Evolutionary conservation across 2,888 invertebrate species (phyloP).

Genomic region (Drosophila pegasa): DNA sequence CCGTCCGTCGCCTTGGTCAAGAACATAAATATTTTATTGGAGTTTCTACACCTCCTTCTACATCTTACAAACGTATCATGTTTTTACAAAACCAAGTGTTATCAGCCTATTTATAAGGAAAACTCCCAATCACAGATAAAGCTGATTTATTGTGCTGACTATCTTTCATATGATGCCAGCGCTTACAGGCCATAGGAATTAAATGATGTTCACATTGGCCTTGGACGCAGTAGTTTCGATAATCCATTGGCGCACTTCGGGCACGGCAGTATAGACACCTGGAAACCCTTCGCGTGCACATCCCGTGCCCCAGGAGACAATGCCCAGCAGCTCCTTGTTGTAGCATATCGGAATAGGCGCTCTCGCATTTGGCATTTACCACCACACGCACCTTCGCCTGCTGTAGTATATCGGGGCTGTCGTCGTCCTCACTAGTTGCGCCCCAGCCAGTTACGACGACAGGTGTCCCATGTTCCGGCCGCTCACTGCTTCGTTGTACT

Average conservation of each 20-base stretch:
- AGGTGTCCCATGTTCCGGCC: constrained; percentile 48
- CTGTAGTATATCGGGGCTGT: constrained; percentile 61
- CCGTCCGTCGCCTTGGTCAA: too few relatives aligned
- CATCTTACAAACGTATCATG: too few relatives aligned
- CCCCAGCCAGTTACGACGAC: constrained; percentile 81
- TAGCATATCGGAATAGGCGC: constrained; percentile 51
- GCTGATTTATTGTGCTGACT: constrained; percentile 5
- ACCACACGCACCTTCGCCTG: constrained; percentile 78
- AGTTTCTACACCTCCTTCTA: too few relatives aligned
- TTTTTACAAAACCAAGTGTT: too few relatives aligned
- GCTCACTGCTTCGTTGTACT: constrained; percentile 81
- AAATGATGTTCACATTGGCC: constrained; percentile 48
- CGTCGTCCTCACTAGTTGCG: constrained; percentile 42
- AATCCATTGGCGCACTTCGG: constrained; percentile 66
- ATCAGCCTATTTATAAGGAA: neutral
- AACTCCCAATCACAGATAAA: constrained; percentile 2
- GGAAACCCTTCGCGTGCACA: constrained; percentile 78
- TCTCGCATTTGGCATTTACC: constrained; percentile 58
- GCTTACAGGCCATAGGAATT: constrained; percentile 46
- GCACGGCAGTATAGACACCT: constrained; percentile 77
- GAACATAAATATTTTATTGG: too few relatives aligned
- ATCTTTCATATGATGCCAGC: neutral
- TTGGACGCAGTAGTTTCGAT: constrained; percentile 3
- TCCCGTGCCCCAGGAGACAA: constrained; percentile 82
- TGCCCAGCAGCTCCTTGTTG: constrained; percentile 81